Conservation (phyloP, 2,888 invertebrate species). For the Lithophane leautieri region DNA sequence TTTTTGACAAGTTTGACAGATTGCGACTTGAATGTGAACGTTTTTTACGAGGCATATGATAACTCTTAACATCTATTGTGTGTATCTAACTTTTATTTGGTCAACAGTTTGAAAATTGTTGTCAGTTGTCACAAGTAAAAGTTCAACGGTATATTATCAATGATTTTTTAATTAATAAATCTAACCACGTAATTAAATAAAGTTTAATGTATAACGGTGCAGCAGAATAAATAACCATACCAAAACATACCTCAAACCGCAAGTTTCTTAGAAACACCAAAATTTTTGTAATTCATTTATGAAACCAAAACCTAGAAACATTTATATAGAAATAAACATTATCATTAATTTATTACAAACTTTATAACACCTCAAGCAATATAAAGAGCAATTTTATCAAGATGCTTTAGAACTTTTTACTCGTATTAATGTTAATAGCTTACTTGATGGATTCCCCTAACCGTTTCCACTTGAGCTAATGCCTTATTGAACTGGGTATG, state of each 20-base stretch:
- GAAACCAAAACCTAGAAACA: slow-evolving; percentile 5
- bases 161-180: not conserved
- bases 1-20: too few species aligned
- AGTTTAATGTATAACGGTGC: not conserved
- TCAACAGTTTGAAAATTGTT: too few species aligned
- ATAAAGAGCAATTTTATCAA: not conserved
- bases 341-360: not conserved
- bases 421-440: not conserved
- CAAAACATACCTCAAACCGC: not conserved
- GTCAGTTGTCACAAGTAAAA: too few species aligned
- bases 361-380: not conserved
- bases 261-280: not conserved
- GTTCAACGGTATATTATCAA: not conserved
- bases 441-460: not conserved
- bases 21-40: too few species aligned
- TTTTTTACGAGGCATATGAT: too few species aligned
- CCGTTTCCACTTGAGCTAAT: not conserved
- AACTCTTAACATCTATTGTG: too few species aligned
- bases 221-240: not conserved
- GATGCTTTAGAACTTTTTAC: not conserved
- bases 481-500: not conserved
- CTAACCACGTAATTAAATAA: not conserved
- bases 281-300: slow-evolving; percentile 21
- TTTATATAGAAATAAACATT: not conserved
- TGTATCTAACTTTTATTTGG: too few species aligned